Conservation (phyloP, 2,113 vertebrate genomes). For the Podarcis raffonei region DNA sequence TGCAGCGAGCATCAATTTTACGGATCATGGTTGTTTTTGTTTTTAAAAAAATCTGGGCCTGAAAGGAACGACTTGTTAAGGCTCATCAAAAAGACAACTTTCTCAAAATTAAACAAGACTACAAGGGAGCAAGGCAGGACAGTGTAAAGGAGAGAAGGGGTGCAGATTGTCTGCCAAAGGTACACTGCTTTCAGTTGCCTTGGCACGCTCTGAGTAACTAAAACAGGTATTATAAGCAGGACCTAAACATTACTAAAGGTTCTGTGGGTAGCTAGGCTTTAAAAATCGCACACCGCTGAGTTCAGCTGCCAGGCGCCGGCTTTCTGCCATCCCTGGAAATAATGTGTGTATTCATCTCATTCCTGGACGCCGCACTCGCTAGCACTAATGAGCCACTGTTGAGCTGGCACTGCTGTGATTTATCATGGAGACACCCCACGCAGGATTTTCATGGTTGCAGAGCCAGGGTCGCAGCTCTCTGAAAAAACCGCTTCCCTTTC, state of each 20-base stretch:
- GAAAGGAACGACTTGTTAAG: neutral
- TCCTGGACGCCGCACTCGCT: neutral
- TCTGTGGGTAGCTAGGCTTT: neutral
- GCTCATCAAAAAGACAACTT: neutral
- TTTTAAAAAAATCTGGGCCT: neutral
- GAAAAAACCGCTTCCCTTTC: neutral
- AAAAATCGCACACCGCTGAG: neutral
- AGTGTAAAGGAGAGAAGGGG: neutral
- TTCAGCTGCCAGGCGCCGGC: neutral
- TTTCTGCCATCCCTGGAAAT: neutral
- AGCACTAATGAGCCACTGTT: neutral
- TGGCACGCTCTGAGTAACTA: neutral
- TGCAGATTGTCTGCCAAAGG: neutral
- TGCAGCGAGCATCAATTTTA: neutral
- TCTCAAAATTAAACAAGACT: neutral
- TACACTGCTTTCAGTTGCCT: neutral
- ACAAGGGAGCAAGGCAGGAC: neutral
- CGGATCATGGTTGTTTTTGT: neutral
- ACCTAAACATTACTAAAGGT: neutral
- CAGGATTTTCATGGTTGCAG: neutral
- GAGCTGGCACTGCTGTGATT: neutral
- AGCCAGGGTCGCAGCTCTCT: neutral
- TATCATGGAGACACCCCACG: neutral
- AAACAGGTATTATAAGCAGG: neutral
- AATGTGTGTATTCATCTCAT: constrained; percentile 1